These are phyloP conservation scores for Temnothorax ravouxi DNA, from an alignment of 2,888 invertebrate genomes.

Conservation along the genomic window DNA sequence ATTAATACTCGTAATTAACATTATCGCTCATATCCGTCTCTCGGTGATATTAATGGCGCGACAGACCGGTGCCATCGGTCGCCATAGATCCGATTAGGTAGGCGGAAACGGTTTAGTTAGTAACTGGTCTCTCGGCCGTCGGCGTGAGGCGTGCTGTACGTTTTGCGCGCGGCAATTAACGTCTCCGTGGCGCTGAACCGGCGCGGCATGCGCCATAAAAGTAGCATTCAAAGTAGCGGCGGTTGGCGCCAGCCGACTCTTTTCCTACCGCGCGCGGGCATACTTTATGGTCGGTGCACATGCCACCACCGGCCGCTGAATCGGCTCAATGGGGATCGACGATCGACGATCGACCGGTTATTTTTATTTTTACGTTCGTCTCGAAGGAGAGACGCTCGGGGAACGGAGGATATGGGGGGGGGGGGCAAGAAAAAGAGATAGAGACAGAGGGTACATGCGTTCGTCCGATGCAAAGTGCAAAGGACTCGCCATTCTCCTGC, in stretches of 20 bases:
- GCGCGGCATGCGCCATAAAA: slow-evolving; percentile 80
- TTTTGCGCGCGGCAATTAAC: slow-evolving; percentile 73
- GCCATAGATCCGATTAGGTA: slow-evolving; percentile 36
- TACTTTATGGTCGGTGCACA: slow-evolving; percentile 79
- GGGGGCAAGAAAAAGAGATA: neutral
- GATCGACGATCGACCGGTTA: slow-evolving; percentile 48
- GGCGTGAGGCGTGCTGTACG: slow-evolving; percentile 32
- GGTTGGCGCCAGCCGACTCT: slow-evolving; percentile 81
- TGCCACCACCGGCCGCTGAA: slow-evolving; percentile 54
- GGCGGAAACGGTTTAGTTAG: slow-evolving; percentile 43
- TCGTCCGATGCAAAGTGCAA: slow-evolving; percentile 17
- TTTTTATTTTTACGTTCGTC: slow-evolving; percentile 60
- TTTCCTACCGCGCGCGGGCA: slow-evolving; percentile 77
- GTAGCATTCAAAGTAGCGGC: slow-evolving; percentile 81
- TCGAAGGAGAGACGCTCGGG: slow-evolving; percentile 11
- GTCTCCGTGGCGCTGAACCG: slow-evolving; percentile 68
- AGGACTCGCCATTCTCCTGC: slow-evolving; percentile 25
- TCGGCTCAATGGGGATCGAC: slow-evolving; percentile 66
- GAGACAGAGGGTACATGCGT: neutral
- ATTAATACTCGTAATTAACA: slow-evolving; percentile 18
- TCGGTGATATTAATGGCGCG: slow-evolving; percentile 27
- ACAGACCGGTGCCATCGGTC: slow-evolving; percentile 31
- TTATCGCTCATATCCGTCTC: slow-evolving; percentile 16
- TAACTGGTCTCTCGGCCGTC: slow-evolving; percentile 28
- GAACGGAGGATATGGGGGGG: neutral